Evolutionary conservation across 2,113 vertebrate species (phyloP), one percentile per base, ranked within the genome.

Genomic region (Solenodon paradoxus): DNA sequence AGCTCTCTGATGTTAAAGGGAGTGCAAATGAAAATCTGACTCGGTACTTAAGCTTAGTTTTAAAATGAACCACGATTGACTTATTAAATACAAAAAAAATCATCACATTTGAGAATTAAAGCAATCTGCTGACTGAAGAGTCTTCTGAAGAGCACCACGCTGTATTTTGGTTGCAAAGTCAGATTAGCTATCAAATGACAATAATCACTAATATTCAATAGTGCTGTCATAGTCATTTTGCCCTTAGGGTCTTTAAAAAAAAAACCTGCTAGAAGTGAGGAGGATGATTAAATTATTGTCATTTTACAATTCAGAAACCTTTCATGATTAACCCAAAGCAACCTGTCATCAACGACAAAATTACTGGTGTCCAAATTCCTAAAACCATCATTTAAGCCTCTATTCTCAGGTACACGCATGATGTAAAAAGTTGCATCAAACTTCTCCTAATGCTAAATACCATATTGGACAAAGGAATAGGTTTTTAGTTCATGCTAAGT

Each of bases 31-130:
- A 86, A 95, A 96, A 78, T 68, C 79, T 71, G 95, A 4, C 13
- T 78, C 86, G 47, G 85, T 66, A 38, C 32, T 86, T 91, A 35
- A n/a, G 47, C 61, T 90, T 85, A 32, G 19, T 51, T 90, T 94
- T 85, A 57, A 96, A 92, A 87, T 77, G 63, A 94, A 86, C 24
- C n/a, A 57, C 22, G 75, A 45, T 16, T 88, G 68, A 91, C 55
- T 12, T 81, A 74, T 51, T 77, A 82, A 91, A 74, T 79, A 78
- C 63, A 42, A 87, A 88, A n/a, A n/a, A 88, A 28, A 40, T 61
- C 42, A 93, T 66, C 78, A 95, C 38, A 57, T 11, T 49, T 30
- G 49, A 78, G 30, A 82, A 47, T n/a, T 53, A 79, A 96, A 68
- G 81, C 72, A 66, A 64, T 32, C n/a, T 53, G 30, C 59, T 47